phyloP scores from a whole-genome alignment of 1,140 invertebrate species.

The Cherax destructor region DNA sequence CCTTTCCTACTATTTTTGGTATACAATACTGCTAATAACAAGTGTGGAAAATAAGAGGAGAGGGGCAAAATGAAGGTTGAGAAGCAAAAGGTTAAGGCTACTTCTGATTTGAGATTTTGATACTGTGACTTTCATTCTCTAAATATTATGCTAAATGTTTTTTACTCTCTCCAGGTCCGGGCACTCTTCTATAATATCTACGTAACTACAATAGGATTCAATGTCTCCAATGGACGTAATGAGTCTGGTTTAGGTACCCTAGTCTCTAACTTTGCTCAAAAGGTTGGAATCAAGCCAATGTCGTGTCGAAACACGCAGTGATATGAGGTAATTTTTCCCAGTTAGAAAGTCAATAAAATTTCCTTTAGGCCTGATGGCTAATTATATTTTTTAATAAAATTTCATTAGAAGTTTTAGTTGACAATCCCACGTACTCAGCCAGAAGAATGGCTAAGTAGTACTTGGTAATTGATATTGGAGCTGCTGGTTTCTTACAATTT shows the following conservation, averaged over 20 bases:
- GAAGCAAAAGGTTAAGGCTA: too few species aligned
- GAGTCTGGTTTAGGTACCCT: constrained; percentile 49
- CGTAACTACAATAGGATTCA: constrained; percentile 34
- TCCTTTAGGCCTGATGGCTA: not conserved
- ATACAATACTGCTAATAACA: too few species aligned
- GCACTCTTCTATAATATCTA: constrained; percentile 55
- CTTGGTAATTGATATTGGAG: not conserved
- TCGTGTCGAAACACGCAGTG: constrained; percentile 13
- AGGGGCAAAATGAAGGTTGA: too few species aligned
- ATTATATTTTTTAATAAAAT: not conserved
- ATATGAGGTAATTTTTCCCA: not conserved
- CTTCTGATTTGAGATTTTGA: too few species aligned
- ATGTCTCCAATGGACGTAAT: constrained; percentile 39
- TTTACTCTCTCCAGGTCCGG: constrained; percentile 33
- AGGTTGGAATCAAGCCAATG: constrained; percentile 51
- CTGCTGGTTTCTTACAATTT: not conserved
- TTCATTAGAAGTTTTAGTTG: not conserved
- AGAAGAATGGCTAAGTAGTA: not conserved
- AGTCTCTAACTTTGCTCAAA: constrained; percentile 64
- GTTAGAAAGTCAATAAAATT: not conserved
- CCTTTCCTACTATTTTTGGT: too few species aligned
- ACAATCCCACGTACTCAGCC: not conserved
- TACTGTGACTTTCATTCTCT: too few species aligned
- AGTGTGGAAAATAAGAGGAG: too few species aligned
- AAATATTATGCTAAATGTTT: too few species aligned